Evolutionary conservation across 1,140 invertebrate genomes (phyloP), one percentile per base, ranked within the genome.

Genomic region (roundworm (Caenorhabditis elegans)): DNA sequence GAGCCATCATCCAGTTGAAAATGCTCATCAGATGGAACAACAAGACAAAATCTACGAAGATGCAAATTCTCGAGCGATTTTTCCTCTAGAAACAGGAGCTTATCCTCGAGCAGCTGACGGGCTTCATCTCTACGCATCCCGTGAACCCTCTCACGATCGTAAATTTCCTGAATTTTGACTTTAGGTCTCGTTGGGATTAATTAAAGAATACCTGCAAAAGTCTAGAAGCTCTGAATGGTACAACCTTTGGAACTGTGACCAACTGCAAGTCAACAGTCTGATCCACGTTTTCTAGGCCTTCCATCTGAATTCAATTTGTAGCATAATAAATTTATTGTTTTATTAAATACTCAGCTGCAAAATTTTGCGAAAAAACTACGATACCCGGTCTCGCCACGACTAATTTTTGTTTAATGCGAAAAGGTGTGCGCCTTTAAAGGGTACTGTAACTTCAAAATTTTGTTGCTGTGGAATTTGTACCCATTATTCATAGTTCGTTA

Each of bases 71-170:
- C 17, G 2, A 70, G 60, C 6, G 60, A 34, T 22, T 4, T 70
- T 10, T 70, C 60, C 2, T 26, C 60, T 13, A 70, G 60, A 39
- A 70, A 70, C n/a, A 70, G 10, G 22, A 70, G 60, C n/a, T 70
- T 70, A 22, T 70, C 60, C 43, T 70, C 60, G 17, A 70, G 22
- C 43, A 70, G 39, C n/a, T 70, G 60, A 22, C 26, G 31, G 2
- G 60, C 60, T 70, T 70, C 60, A 24, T 70, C 60, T 70, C 60
- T 70, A 39, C 34, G n/a, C 60, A 70, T 70, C 8, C 60, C 60
- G 39, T 39, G 60, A 19, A 70, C n/a, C 22, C 34, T 70, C 19
- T 70, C 60, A 1, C 60, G 31, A 70, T 70, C 60, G 39, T 70
- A n/a, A 22, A 70, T 70, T 39, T 70, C 60, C 55, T 53, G 19